A percentile compares a stretch with the other conserved stretches of the same genome.
These are phyloP conservation scores for Myanophis thanlyinensis DNA, from an alignment of 2,113 vertebrate genomes.

Conservation along the genomic window DNA sequence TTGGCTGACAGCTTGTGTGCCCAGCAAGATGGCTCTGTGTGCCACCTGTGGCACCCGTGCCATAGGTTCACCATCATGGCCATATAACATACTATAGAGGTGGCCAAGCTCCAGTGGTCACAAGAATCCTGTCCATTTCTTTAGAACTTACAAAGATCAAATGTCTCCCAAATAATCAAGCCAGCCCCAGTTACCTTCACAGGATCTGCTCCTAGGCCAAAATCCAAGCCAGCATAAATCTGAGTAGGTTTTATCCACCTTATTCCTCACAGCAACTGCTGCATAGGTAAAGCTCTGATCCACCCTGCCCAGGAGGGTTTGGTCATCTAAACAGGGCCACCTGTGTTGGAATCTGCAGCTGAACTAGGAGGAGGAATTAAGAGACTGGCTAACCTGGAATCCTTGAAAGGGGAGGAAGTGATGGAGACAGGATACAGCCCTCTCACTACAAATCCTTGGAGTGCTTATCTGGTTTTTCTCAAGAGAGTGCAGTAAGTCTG, in stretches of 20 bases:
- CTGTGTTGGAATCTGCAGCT: background rate
- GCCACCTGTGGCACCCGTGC: no score
- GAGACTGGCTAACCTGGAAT: background rate
- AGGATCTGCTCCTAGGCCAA: background rate
- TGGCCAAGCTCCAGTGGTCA: background rate
- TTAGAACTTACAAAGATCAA: background rate
- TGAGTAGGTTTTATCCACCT: background rate
- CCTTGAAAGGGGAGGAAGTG: background rate
- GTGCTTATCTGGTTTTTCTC: background rate
- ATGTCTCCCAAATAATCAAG: background rate
- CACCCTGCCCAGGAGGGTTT: background rate
- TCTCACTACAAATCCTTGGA: background rate
- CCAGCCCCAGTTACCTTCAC: background rate
- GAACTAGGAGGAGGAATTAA: background rate
- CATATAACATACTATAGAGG: background rate
- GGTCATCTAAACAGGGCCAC: background rate
- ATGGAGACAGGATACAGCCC: background rate
- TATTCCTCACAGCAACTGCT: background rate
- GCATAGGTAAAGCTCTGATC: background rate
- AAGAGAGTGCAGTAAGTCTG: background rate
- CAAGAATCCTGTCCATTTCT: background rate
- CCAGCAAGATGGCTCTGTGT: no score
- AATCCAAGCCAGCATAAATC: background rate
- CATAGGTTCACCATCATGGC: no score
- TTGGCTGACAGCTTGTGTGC: no score